Evolutionary conservation across 2,113 vertebrate genomes (phyloP).

Genomic region (Lonchura striata): DNA sequence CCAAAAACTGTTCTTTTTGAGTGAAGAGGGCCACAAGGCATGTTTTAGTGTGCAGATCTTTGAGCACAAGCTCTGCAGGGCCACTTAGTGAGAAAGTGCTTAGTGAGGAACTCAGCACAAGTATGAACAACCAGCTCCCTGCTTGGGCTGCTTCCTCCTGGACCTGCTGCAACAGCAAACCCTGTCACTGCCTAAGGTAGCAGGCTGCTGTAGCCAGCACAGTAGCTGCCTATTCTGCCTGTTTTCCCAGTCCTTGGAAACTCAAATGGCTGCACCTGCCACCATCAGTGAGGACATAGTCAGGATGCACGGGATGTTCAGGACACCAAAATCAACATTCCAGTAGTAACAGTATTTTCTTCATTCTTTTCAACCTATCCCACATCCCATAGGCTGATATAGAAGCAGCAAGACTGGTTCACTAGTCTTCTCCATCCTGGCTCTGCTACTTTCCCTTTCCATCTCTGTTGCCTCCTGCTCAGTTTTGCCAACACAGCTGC

Average conservation of each 20-base stretch:
- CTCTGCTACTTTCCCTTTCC: neutral
- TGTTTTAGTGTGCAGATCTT: neutral
- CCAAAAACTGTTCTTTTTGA: neutral
- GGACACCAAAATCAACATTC: neutral
- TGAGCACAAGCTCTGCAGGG: neutral
- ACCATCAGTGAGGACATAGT: neutral
- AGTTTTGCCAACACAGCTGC: neutral
- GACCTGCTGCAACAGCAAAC: neutral
- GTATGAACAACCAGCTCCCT: neutral
- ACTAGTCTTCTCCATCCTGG: no score
- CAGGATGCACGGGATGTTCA: neutral
- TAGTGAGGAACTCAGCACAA: neutral
- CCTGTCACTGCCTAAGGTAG: neutral
- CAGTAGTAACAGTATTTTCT: neutral
- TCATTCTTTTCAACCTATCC: neutral
- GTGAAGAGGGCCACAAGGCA: neutral
- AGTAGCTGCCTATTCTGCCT: neutral
- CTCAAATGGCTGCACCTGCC: neutral
- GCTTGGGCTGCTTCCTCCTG: neutral
- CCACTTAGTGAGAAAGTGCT: neutral
- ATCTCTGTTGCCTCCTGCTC: neutral
- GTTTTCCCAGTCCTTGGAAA: neutral
- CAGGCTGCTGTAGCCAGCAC: neutral
- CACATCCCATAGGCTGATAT: accelerated
- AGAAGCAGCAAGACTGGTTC: neutral